Evolutionary conservation across 1,140 invertebrate genomes (phyloP), one percentile per base, ranked within the genome.

Genomic region (Cylas formicarius): DNA sequence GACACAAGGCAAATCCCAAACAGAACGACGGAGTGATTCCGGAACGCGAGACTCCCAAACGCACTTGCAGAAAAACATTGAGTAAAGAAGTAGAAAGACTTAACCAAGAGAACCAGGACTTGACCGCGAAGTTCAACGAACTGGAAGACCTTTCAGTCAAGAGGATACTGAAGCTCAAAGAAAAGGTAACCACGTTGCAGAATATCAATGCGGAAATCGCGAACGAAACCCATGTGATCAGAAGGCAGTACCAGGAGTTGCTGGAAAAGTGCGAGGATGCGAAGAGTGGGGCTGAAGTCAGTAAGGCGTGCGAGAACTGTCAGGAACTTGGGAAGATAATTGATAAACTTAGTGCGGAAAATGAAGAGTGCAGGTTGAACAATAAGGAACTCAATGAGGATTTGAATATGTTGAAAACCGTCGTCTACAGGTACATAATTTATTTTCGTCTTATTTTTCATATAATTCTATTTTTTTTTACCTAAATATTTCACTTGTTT

Each of bases 401-500:
- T 57, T 61, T 81, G 24, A 61, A 67, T 13, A 74, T 83, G 65
- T 56, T 82, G 3, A 83, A 83, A 62, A 78, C 73, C 26, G 68
- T 84, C 0, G 72, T 83, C 42, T 81, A 75, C 55, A 69, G 73
- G 72, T 74, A 52, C 35, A 22, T 33, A 9, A 16, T 33, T 14
- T 18, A 0, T 17, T 13, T 34, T 34, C n/a, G n/a, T n/a, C n/a
- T n/a, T n/a, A n/a, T n/a, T n/a, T n/a, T n/a, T n/a, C n/a, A n/a
- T n/a, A n/a, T n/a, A n/a, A n/a, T n/a, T n/a, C n/a, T n/a, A n/a
- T n/a, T n/a, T n/a, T n/a, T n/a, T n/a, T n/a, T n/a, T n/a, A n/a
- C n/a, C n/a, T n/a, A n/a, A n/a, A n/a, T n/a, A n/a, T n/a, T n/a
- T n/a, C n/a, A n/a, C n/a, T n/a, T n/a, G n/a, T n/a, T n/a, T n/a